Base-by-base conservation (phyloP, 2,113 vertebrate genomes). In the Brienomyrus longianalis region DNA sequence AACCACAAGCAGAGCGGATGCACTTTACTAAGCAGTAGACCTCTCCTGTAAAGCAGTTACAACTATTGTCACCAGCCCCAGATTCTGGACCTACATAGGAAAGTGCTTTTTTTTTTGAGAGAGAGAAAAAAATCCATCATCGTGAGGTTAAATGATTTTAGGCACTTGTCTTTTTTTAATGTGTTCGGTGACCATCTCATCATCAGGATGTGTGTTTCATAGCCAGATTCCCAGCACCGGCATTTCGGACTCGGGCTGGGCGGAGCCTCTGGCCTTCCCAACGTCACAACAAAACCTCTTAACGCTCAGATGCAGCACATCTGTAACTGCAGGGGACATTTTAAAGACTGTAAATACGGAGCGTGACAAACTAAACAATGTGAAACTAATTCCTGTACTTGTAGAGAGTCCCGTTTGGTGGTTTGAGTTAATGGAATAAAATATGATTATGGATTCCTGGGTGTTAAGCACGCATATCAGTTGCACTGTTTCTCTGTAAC, bases 341-440 rank as follows among this genome's bases (percentile, higher is more conserved):
- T 31, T 66, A 0, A 62, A 27, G 92, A 89, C 52, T 93, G 92
- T 94, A 94, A 90, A 93, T 93, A 93, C 59, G 90, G 86, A 89
- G 86, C 50, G n/a, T 70, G 35, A 45, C 48, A 59, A 77, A 91
- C 31, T 3, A 87, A 91, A 91, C 66, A 86, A 89, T 3, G n/a
- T 91, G 90, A 88, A 50, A 94, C 90, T 93, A 92, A 94, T 93
- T 92, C 89, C 90, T 88, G 89, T 35, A 48, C 74, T 66, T 50
- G 23, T 91, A 87, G 88, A 83, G 19, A 48, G 56, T 89, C 50
- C 50, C 88, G 89, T 91, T 91, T 87, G 87, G 48, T n/a, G 52
- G 15, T 86, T 1, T 89, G 74, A 54, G 43, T 54, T 48, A 19
- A 89, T 48, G 17, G 66, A 89, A 74, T 83, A 83, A 89, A 50